phyloP scores from a whole-genome alignment of 2,113 vertebrate species.

The Ageneiosus marmoratus region DNA sequence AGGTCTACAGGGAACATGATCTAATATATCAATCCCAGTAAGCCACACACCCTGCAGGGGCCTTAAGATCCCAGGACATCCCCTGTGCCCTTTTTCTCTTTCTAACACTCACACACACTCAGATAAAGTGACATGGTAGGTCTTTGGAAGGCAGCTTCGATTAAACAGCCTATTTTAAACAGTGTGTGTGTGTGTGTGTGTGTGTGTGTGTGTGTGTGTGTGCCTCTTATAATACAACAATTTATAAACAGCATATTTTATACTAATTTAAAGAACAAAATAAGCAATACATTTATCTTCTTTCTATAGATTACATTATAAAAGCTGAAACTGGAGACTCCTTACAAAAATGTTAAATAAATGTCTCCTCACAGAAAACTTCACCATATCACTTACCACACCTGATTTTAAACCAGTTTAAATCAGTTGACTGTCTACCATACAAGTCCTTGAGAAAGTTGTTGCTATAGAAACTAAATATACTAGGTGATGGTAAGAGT shows the following conservation, averaged over 20 bases:
- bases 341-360: background rate
- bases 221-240: too few relatives aligned
- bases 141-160: constrained; percentile 58
- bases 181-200: background rate
- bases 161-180: constrained; percentile 60
- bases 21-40: constrained; percentile 20
- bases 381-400: too few relatives aligned
- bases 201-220: background rate
- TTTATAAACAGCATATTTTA: too few relatives aligned
- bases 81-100: constrained; percentile 27
- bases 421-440: too few relatives aligned
- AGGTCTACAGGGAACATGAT: constrained; percentile 10
- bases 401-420: too few relatives aligned
- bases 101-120: background rate
- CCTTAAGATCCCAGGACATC: constrained; percentile 26
- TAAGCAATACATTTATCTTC: background rate
- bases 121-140: constrained; percentile 34
- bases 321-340: background rate
- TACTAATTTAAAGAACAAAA: too few relatives aligned
- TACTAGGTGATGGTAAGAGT: too few relatives aligned
- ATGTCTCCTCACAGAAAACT: background rate
- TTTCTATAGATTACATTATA: background rate
- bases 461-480: too few relatives aligned
- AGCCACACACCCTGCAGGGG: constrained; percentile 12
- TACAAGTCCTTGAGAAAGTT: too few relatives aligned